A percentile compares a stretch with the other conserved stretches of the same genome.
Conservation (phyloP, 2,113 vertebrate genomes). For the Uria lomvia region DNA sequence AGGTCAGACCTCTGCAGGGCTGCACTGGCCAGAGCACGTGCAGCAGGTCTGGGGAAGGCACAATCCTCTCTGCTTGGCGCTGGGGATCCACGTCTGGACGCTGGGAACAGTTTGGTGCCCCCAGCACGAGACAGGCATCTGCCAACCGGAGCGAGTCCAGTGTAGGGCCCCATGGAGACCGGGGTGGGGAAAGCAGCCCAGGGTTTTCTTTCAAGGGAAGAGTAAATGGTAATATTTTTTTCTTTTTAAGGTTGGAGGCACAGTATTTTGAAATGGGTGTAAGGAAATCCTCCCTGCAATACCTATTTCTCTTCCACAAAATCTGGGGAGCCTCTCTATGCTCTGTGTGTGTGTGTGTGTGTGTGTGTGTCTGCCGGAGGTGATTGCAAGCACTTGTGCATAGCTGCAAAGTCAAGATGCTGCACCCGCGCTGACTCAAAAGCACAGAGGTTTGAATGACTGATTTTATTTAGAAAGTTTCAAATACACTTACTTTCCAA, state of each 20-base stretch:
- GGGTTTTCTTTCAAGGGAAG: not conserved
- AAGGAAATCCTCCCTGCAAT: not conserved
- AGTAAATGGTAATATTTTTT: not conserved
- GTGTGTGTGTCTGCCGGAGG: not conserved
- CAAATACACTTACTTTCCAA: constrained; percentile 18
- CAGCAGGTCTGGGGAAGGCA: not conserved
- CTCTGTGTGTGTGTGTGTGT: not conserved
- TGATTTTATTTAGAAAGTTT: constrained; percentile 13
- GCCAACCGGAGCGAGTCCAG: rapidly evolving
- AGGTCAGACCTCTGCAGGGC: not conserved
- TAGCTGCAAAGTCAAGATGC: not conserved
- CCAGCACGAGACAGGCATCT: not conserved
- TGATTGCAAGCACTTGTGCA: not conserved
- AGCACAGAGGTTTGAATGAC: not conserved
- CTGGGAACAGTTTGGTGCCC: not conserved
- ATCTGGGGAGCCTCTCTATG: not conserved
- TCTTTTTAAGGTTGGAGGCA: not conserved
- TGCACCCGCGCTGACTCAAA: not conserved
- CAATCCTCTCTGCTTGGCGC: not conserved
- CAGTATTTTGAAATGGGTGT: not conserved
- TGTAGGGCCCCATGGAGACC: not conserved
- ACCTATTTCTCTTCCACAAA: not conserved
- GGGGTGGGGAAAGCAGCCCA: not conserved
- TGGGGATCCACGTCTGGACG: not conserved
- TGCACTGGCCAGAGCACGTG: rapidly evolving